Conservation (phyloP, 1,140 invertebrate genomes). For the Chelonus insularis region DNA sequence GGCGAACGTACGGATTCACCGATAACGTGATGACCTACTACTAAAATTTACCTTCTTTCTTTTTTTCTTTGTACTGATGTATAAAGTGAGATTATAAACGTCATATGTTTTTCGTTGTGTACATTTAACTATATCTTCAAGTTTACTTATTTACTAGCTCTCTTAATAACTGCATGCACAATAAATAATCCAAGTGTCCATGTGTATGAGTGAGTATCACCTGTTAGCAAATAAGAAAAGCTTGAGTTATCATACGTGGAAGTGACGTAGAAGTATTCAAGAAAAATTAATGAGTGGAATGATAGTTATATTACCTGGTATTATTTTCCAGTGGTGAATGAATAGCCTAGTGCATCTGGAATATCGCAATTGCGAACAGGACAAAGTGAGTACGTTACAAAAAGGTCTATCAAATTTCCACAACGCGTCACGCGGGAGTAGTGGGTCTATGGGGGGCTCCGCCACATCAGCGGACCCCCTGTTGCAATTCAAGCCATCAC, state of each 20-base stretch:
- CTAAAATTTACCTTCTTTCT: neutral
- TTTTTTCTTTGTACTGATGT: neutral
- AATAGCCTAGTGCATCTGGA: neutral
- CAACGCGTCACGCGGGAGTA: constrained; percentile 59
- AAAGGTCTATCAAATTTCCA: constrained; percentile 38
- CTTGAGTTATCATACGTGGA: too few relatives aligned
- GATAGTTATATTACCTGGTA: too few relatives aligned
- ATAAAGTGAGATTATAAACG: too few relatives aligned
- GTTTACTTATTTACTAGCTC: too few relatives aligned
- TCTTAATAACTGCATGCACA: too few relatives aligned
- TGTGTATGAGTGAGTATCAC: too few relatives aligned
- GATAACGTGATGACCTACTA: constrained; percentile 12
- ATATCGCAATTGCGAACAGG: neutral
- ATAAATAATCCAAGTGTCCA: too few relatives aligned
- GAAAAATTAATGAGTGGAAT: too few relatives aligned
- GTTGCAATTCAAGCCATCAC: constrained; percentile 45
- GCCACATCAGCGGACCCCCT: constrained; percentile 52
- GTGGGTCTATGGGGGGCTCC: constrained; percentile 60
- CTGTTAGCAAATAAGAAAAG: too few relatives aligned
- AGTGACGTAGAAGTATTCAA: too few relatives aligned
- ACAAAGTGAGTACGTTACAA: neutral
- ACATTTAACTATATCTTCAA: too few relatives aligned
- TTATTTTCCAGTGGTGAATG: neutral
- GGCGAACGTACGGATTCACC: constrained; percentile 16
- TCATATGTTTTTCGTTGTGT: too few relatives aligned